A percentile compares a stretch with the other conserved stretches of the same genome.
These are phyloP conservation scores for Coendou prehensilis DNA, from an alignment of 2,797 vertebrate genomes.

Conservation along the genomic window DNA sequence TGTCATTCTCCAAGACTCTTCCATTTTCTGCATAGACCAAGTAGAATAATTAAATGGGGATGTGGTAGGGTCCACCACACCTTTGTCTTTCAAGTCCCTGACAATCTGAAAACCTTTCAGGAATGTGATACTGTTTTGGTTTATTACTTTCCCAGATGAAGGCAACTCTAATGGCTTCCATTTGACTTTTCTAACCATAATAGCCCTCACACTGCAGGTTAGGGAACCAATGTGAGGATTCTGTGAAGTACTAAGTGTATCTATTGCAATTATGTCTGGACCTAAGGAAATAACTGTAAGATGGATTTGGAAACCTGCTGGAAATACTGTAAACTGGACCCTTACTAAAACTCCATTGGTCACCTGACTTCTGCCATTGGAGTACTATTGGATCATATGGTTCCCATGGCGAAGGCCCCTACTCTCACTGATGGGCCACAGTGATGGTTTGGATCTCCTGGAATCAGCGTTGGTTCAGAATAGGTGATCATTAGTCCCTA, in stretches of 20 bases:
- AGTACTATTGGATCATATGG: not conserved
- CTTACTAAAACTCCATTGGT: not conserved
- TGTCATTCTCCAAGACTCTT: not conserved
- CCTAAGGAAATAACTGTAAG: not conserved
- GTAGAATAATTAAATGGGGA: not conserved
- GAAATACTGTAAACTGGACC: not conserved
- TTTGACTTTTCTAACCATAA: not conserved
- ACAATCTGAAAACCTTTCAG: not conserved
- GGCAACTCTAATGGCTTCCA: not conserved
- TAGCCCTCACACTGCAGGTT: not conserved
- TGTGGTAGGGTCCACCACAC: not conserved
- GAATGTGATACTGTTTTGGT: not conserved
- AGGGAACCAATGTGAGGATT: not conserved
- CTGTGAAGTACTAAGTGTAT: not conserved
- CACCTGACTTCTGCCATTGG: not conserved
- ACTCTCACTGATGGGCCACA: not conserved
- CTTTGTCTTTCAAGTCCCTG: not conserved
- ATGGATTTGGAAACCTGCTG: not conserved
- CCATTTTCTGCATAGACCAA: not conserved
- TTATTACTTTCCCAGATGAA: not conserved
- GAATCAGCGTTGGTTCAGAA: not conserved
- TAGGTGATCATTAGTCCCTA: not conserved
- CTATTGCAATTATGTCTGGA: not conserved
- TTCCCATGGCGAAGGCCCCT: not conserved
- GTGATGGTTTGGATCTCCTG: not conserved